Evolutionary conservation across 2,113 vertebrate species (phyloP).

Genomic region (Deroptyus accipitrinus): DNA sequence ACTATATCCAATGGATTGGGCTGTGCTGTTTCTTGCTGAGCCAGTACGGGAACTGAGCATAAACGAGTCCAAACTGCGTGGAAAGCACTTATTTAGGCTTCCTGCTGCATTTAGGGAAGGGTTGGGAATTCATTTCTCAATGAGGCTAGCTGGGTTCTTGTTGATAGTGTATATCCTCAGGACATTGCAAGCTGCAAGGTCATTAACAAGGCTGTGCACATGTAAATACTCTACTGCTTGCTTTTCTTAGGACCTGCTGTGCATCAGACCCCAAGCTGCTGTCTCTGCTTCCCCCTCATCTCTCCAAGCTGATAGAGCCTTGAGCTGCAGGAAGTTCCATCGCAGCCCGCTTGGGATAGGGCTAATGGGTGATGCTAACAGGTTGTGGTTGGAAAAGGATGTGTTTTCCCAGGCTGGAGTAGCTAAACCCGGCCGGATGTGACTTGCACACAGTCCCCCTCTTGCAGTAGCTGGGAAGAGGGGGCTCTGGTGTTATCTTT

Average conservation of each 20-base stretch:
- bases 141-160: not conserved
- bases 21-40: slow-evolving; percentile 18
- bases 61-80: not conserved
- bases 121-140: not conserved
- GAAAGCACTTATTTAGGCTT: slow-evolving; percentile 31
- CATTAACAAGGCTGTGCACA: not conserved
- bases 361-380: slow-evolving; percentile 16
- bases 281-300: not conserved
- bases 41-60: not conserved
- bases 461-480: not conserved
- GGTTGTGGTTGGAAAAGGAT: not conserved
- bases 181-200: not conserved
- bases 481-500: not conserved
- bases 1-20: not conserved
- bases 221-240: not conserved
- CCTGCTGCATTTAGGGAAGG: not conserved
- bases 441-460: not conserved
- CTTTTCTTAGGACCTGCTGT: not conserved
- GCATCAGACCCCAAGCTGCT: not conserved
- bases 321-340: not conserved
- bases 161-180: not conserved
- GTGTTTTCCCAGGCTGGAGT: not conserved
- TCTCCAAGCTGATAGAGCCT: not conserved
- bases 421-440: not conserved
- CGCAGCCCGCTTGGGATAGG: not conserved